Evolutionary conservation across 1,140 invertebrate species (phyloP).

Genomic region (Dendrolimus kikuchii): DNA sequence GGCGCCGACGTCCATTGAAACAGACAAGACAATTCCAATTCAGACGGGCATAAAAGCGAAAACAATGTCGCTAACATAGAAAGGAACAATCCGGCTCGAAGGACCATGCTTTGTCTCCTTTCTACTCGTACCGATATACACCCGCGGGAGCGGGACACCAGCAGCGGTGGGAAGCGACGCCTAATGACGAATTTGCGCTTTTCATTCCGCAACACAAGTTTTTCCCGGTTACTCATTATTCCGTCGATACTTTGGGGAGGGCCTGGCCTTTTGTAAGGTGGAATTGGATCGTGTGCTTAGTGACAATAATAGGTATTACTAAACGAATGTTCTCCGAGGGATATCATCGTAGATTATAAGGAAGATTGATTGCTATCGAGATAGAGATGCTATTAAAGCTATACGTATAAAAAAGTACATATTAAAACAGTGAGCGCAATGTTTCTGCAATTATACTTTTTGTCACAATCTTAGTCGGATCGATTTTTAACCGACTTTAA

Average conservation of each 20-base stretch:
- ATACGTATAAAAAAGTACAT: no score
- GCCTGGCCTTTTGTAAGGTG: constrained; percentile 40
- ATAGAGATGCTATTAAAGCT: no score
- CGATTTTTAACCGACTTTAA: no score
- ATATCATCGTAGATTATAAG: no score
- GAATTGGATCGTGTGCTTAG: constrained; percentile 49
- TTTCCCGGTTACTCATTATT: constrained; percentile 70
- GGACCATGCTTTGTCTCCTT: constrained; percentile 55
- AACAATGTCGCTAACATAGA: constrained; percentile 71
- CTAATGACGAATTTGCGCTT: constrained; percentile 73
- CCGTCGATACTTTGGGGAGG: constrained; percentile 60
- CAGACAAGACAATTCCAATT: constrained; percentile 73
- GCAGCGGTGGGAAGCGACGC: constrained; percentile 66
- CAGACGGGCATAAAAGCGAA: constrained; percentile 69
- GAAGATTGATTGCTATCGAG: no score
- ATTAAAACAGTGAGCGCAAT: no score
- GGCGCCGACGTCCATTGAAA: constrained; percentile 66
- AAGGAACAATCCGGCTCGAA: constrained; percentile 70
- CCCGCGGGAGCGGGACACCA: constrained; percentile 40
- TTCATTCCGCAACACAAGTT: constrained; percentile 71
- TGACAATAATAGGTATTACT: constrained; percentile 22
- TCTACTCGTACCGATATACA: constrained; percentile 19
- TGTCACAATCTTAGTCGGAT: no score
- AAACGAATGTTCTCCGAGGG: constrained; percentile 15
- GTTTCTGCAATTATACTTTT: no score